phyloP scores from a whole-genome alignment of 37 sponge, comb jelly and placozoan species.

The Tethya wilhelma region DNA sequence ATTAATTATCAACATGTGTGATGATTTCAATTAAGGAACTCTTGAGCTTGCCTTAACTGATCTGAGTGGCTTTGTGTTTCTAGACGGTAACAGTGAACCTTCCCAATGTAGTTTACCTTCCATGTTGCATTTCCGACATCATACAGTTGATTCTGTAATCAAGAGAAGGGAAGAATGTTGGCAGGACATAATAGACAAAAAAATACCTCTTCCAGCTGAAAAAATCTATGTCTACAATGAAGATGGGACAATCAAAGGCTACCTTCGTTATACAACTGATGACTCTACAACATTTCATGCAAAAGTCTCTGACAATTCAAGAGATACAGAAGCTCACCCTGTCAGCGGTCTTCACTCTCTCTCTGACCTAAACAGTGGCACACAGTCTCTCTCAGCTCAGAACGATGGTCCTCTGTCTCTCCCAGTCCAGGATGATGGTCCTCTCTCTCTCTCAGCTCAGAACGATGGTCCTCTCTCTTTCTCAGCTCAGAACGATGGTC shows the following conservation, averaged over 20 bases:
- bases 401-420: no score
- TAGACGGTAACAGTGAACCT: background rate
- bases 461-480: no score
- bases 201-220: background rate
- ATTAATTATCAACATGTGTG: no score
- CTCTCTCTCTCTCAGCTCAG: no score
- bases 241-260: background rate
- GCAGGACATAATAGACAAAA: background rate
- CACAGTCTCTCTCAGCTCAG: no score
- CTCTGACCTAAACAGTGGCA: background rate
- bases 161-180: background rate
- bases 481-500: no score
- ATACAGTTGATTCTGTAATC: background rate
- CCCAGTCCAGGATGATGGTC: no score
- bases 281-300: background rate
- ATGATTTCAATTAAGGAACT: no score
- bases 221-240: background rate
- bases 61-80: no score
- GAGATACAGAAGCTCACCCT: background rate
- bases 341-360: background rate
- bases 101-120: background rate
- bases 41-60: no score
- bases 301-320: background rate
- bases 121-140: background rate
- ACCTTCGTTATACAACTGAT: background rate